Percentiles rank a stretch among this genome's conserved stretches.
phyloP scores from a whole-genome alignment of 2,113 vertebrate species.

The Pteruthius melanotis region DNA sequence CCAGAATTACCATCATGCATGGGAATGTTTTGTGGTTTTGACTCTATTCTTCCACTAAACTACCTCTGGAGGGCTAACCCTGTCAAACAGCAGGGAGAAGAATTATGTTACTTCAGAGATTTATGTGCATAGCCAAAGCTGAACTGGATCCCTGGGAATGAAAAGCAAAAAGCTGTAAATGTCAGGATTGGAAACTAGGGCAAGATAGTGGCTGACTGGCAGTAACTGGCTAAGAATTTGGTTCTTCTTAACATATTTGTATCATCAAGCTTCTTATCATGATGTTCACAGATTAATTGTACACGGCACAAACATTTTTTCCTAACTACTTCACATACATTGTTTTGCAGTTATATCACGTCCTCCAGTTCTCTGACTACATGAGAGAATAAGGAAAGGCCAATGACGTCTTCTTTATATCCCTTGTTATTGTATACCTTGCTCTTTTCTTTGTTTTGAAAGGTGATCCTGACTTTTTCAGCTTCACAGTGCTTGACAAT shows the following conservation, averaged over 20 bases:
- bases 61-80: conserved; percentile 4
- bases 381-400: background rate
- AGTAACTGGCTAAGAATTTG: background rate
- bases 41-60: background rate
- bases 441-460: background rate
- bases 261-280: background rate
- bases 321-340: conserved; percentile 25
- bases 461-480: background rate
- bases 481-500: background rate
- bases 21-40: background rate
- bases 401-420: background rate
- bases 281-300: background rate
- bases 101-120: background rate
- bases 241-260: background rate
- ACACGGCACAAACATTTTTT: conserved; percentile 4
- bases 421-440: background rate
- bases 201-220: background rate
- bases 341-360: background rate
- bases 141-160: background rate
- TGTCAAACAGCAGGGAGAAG: background rate
- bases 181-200: background rate
- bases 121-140: background rate
- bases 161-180: conserved; percentile 19
- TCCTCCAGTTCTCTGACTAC: background rate
- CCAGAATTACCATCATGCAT: background rate